Evolutionary conservation across 2,113 vertebrate species (phyloP).

Genomic region (Aptenodytes patagonicus): DNA sequence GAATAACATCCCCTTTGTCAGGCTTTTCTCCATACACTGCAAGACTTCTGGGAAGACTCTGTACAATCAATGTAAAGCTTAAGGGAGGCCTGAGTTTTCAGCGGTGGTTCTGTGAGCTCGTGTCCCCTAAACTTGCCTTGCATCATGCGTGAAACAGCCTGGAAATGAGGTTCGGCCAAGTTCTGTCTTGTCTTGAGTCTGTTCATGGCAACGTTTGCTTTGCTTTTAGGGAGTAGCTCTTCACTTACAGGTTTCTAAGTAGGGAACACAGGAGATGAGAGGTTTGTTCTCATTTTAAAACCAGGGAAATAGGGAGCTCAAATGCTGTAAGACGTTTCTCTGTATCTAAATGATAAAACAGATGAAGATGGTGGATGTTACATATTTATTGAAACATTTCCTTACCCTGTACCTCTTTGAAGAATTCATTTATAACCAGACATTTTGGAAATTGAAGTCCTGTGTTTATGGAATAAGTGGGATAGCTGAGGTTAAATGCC

Average conservation of each 20-base stretch:
- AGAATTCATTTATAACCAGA: constrained; percentile 39
- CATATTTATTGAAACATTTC: neutral
- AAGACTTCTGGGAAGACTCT: neutral
- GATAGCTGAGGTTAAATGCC: neutral
- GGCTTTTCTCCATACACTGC: neutral
- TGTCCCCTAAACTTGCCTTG: neutral
- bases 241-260: neutral
- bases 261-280: neutral
- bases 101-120: neutral
- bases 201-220: neutral
- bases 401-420: neutral
- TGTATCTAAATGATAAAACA: constrained; percentile 41
- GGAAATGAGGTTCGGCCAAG: neutral
- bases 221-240: neutral
- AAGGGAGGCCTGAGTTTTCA: neutral
- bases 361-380: neutral
- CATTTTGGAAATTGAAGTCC: neutral
- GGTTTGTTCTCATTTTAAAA: neutral
- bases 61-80: rapidly evolving
- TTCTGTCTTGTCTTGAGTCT: neutral
- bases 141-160: neutral
- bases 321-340: constrained; percentile 21
- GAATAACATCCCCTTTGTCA: neutral
- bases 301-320: neutral
- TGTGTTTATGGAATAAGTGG: constrained; percentile 29